Conservation (phyloP, 2,888 invertebrate species). For the Dusona sp. region DNA sequence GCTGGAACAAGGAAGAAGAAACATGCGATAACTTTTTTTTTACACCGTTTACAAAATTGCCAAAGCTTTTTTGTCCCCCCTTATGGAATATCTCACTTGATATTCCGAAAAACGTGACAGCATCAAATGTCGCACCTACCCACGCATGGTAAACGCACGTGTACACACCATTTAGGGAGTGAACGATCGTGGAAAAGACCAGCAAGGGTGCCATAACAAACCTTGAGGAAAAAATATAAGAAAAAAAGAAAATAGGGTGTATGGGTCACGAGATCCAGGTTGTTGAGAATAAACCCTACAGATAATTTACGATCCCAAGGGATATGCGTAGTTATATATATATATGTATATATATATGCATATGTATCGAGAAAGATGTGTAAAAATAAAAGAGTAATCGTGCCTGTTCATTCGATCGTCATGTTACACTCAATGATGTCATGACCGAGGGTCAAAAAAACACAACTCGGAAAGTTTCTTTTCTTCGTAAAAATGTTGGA, state of each 20-base stretch:
- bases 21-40: neutral
- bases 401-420: conserved; percentile 36
- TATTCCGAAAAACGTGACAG: conserved; percentile 8
- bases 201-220: conserved; percentile 16
- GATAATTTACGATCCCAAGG: conserved; percentile 59
- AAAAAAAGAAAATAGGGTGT: neutral
- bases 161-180: conserved; percentile 47
- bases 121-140: neutral
- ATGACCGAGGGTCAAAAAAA: conserved; percentile 19
- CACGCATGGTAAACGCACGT: conserved; percentile 3
- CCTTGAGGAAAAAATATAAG: neutral
- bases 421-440: conserved; percentile 35
- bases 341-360: neutral
- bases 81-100: conserved; percentile 6
- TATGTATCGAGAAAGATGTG: conserved; percentile 7
- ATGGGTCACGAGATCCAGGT: conserved; percentile 20
- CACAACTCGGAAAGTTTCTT: conserved; percentile 14
- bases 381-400: conserved; percentile 23
- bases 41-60: conserved; percentile 40
- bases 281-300: conserved; percentile 41
- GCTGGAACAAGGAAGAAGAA: neutral
- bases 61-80: neutral
- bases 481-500: conserved; percentile 46
- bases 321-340: neutral
- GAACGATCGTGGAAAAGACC: conserved; percentile 52